Conservation (phyloP, 1,140 invertebrate species). For the Berghia stephanieae region DNA sequence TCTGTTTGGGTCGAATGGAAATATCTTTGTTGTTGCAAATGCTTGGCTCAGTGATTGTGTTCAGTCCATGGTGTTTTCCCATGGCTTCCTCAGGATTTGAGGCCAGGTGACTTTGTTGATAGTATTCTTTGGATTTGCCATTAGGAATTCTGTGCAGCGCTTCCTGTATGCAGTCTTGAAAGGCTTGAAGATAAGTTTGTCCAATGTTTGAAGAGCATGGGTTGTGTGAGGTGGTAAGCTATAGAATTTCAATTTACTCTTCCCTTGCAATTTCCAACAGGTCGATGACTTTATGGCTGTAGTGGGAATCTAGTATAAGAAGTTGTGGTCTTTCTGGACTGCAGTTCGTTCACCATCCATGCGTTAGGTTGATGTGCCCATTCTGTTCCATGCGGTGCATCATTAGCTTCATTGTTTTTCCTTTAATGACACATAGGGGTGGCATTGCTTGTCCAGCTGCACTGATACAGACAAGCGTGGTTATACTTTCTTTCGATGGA, state of each 20-base stretch:
- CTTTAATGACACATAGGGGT: constrained; percentile 39
- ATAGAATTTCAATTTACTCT: constrained; percentile 39
- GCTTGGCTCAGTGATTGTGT: too few relatives aligned
- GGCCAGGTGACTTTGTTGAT: constrained; percentile 39
- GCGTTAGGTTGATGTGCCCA: constrained; percentile 41
- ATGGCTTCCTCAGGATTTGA: neutral
- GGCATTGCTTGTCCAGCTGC: constrained; percentile 30
- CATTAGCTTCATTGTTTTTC: constrained; percentile 34
- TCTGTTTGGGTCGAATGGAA: too few relatives aligned
- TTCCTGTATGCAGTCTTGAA: constrained; percentile 40
- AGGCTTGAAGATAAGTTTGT: constrained; percentile 41
- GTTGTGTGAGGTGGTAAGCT: constrained; percentile 48
- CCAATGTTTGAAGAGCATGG: constrained; percentile 42
- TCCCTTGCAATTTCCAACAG: constrained; percentile 34
- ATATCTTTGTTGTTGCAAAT: too few relatives aligned
- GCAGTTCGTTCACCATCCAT: constrained; percentile 41
- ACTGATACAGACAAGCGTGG: constrained; percentile 40
- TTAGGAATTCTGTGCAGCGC: constrained; percentile 36
- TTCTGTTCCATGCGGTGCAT: constrained; percentile 22
- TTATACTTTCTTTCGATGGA: constrained; percentile 33
- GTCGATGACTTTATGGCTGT: constrained; percentile 39
- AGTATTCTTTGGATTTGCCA: constrained; percentile 27
- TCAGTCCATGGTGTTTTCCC: constrained; percentile 11
- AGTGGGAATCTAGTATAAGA: constrained; percentile 39
- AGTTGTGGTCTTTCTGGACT: constrained; percentile 38